phyloP scores from a whole-genome alignment of 2,888 invertebrate species.

The Xiphydria camelus region DNA sequence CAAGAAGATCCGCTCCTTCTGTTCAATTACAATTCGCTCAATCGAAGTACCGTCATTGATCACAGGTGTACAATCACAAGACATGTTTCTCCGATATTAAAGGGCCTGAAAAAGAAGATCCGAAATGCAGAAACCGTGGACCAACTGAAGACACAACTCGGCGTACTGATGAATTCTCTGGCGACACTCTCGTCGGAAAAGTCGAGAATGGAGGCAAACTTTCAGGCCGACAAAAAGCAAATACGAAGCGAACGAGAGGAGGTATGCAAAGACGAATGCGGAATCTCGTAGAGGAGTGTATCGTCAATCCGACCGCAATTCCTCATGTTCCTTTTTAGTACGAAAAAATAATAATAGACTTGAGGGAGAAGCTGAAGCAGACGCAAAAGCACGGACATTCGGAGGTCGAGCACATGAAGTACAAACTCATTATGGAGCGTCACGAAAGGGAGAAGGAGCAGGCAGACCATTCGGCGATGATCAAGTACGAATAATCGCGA shows the following conservation, averaged over 20 bases:
- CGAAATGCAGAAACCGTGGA: slow-evolving; percentile 48
- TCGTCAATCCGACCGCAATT: neutral
- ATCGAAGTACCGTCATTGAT: no score
- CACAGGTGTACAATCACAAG: no score
- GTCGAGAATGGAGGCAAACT: slow-evolving; percentile 81
- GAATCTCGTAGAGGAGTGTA: no score
- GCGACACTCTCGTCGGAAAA: slow-evolving; percentile 82
- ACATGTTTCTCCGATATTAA: no score
- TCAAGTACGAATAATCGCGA: slow-evolving; percentile 60
- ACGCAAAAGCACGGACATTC: slow-evolving; percentile 62
- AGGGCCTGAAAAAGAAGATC: no score
- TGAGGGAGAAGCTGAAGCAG: slow-evolving; percentile 65
- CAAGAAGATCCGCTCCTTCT: no score
- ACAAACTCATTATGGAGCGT: slow-evolving; percentile 75
- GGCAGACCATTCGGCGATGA: slow-evolving; percentile 74
- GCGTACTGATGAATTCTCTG: slow-evolving; percentile 71
- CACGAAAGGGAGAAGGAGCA: slow-evolving; percentile 82
- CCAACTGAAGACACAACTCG: slow-evolving; percentile 59
- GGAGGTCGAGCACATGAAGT: slow-evolving; percentile 70
- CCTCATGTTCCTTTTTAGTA: slow-evolving; percentile 57
- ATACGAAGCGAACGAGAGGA: slow-evolving; percentile 62
- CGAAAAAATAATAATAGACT: slow-evolving; percentile 63
- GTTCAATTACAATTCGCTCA: no score
- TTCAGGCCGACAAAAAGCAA: slow-evolving; percentile 73
- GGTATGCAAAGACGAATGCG: no score